phyloP scores from a whole-genome alignment of 2,888 invertebrate genomes.

The Sericinus montela region DNA sequence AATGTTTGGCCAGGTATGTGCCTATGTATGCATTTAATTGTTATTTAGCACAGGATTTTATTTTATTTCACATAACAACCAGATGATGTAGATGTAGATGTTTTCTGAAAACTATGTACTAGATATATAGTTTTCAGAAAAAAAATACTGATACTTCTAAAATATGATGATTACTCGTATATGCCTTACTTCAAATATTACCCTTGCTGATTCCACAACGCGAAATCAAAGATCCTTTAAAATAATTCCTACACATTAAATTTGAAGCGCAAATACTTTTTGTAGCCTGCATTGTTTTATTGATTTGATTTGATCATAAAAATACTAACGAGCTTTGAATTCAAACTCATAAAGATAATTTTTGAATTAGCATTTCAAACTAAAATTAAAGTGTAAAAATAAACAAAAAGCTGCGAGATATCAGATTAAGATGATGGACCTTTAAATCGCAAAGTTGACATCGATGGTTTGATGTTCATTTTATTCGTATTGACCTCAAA shows the following conservation, averaged over 20 bases:
- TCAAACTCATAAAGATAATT: slow-evolving; percentile 18
- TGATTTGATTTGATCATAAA: slow-evolving; percentile 11
- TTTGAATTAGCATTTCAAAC: slow-evolving; percentile 6
- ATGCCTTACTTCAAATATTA: too few species aligned
- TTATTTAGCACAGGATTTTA: too few species aligned
- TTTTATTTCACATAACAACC: too few species aligned
- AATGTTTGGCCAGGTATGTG: too few species aligned
- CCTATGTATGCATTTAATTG: too few species aligned
- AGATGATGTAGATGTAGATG: too few species aligned
- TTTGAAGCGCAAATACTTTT: background rate
- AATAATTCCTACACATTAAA: background rate
- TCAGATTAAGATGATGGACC: slow-evolving; percentile 19
- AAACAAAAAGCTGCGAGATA: slow-evolving; percentile 2
- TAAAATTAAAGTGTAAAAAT: slow-evolving; percentile 13
- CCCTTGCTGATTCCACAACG: too few species aligned
- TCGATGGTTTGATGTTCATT: slow-evolving; percentile 18
- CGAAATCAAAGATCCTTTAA: too few species aligned
- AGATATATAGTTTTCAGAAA: too few species aligned
- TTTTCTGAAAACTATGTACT: too few species aligned
- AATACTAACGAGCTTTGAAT: slow-evolving; percentile 9
- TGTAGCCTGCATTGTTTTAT: background rate
- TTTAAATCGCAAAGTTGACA: slow-evolving; percentile 18
- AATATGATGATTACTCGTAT: too few species aligned
- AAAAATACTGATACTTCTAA: too few species aligned
- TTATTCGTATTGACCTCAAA: slow-evolving; percentile 16